Base-by-base conservation (phyloP, 2,113 vertebrate genomes). In the Lonchura striata region DNA sequence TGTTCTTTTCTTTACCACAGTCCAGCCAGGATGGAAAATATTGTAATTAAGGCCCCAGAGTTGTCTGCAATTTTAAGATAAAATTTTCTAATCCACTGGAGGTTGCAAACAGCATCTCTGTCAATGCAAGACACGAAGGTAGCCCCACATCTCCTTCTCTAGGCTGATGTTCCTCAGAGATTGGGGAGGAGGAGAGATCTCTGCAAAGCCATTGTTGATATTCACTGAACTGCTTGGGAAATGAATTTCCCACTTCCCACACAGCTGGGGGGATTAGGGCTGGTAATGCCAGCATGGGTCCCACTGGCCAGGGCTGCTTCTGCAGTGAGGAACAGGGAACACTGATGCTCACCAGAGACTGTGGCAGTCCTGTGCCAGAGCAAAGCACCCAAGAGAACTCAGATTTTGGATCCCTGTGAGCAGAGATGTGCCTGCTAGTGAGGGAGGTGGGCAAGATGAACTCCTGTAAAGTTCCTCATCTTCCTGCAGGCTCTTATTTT, bases 241-340 rank as follows among this genome's bases (percentile, higher is more conserved):
- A 71, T 10, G 2, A 76, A 33, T 35, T 69, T 41, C 24, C 60
- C 5, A 0, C 35, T 72, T 41, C 24, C 60, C 5, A 0, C 35
- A 4, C 19, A 68, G 23, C 23, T 56, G 21, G 17, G 11, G 25
- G 23, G 35, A 30, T 68, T 33, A 42, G 21, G 44, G 19, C 17
- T 60, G 57, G 24, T 42, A 8, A 15, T 9, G 13, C 6, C 30
- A 35, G 7, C 4, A 4, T 28, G 20, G 47, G 13, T 66, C 42
- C 61, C 23, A 27, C 50, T 63, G 37, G 11, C 18, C 66, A 69
- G 75, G 85, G 18, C 33, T 79, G 17, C 56, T 66, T 13, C 52
- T 63, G 11, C n/a, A 71, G 21, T 1, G 6, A 66, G 54, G 21
- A 86, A 14, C 16, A 11, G n/a, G n/a, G 19, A 41, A 3, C 39